These are phyloP conservation scores for Anhinga rufa DNA, from an alignment of 2,113 vertebrate species.

Conservation along the genomic window DNA sequence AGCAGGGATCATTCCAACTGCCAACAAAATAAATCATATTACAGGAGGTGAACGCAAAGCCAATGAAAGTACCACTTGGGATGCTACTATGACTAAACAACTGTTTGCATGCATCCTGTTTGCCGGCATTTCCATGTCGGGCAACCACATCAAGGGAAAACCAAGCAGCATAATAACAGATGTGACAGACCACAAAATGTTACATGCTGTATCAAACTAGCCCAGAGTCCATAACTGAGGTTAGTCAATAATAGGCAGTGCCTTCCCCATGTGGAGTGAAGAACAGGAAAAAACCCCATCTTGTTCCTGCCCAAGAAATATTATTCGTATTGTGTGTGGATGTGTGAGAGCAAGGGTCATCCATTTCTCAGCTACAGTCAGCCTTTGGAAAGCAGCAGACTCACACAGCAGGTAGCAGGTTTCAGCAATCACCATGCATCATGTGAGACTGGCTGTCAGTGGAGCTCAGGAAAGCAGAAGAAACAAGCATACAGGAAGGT, in stretches of 20 bases:
- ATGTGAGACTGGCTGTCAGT: neutral
- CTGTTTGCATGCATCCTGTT: neutral
- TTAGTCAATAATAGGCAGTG: neutral
- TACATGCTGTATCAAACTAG: neutral
- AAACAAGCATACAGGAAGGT: neutral
- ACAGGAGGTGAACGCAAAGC: neutral
- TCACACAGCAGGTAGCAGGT: conserved; percentile 24
- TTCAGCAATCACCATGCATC: conserved; percentile 8
- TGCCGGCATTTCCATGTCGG: neutral
- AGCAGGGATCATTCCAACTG: neutral
- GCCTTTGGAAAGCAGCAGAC: neutral
- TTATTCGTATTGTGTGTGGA: neutral
- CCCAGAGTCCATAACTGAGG: neutral
- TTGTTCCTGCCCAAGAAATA: conserved; percentile 18
- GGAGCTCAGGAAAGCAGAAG: neutral
- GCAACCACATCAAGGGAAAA: neutral
- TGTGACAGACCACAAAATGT: neutral
- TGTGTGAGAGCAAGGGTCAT: conserved; percentile 33
- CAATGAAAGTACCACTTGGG: neutral
- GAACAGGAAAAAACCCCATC: neutral
- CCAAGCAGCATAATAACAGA: neutral
- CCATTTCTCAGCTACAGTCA: conserved; percentile 19
- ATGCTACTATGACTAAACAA: neutral
- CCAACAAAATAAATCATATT: neutral
- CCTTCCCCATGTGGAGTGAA: neutral